Evolutionary conservation across 2,113 vertebrate genomes (phyloP).

Genomic region (Lasiurus cinereus): DNA sequence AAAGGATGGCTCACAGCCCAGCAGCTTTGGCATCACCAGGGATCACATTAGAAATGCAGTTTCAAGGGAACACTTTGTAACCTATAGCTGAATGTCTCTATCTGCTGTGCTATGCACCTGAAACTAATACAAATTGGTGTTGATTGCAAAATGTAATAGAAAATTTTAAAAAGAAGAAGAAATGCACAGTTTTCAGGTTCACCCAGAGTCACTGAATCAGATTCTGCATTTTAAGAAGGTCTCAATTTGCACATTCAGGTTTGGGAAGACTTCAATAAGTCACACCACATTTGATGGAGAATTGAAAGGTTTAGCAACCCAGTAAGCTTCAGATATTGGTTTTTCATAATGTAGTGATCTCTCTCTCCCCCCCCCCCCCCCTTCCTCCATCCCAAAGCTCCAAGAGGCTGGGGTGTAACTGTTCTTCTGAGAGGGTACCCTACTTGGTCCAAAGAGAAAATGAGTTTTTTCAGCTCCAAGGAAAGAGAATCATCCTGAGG

Average conservation of each 20-base stretch:
- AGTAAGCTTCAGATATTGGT: background rate
- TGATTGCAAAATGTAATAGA: background rate
- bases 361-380: background rate
- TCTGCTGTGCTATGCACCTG: background rate
- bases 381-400: background rate
- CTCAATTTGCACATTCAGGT: background rate
- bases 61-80: background rate
- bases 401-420: background rate
- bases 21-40: background rate
- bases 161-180: background rate
- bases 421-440: background rate
- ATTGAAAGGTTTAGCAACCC: background rate
- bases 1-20: background rate
- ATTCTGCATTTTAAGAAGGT: constrained; percentile 27
- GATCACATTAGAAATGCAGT: background rate
- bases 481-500: background rate
- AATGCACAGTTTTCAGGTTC: background rate
- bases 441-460: constrained; percentile 1
- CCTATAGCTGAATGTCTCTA: background rate
- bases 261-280: background rate
- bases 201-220: background rate
- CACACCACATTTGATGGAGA: background rate
- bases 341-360: background rate
- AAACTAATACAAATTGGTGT: background rate
- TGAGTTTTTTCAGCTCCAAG: background rate